Percentiles rank a stretch among this genome's conserved stretches.
phyloP scores from a whole-genome alignment of 2,113 vertebrate genomes.

The Onychostoma macrolepis region DNA sequence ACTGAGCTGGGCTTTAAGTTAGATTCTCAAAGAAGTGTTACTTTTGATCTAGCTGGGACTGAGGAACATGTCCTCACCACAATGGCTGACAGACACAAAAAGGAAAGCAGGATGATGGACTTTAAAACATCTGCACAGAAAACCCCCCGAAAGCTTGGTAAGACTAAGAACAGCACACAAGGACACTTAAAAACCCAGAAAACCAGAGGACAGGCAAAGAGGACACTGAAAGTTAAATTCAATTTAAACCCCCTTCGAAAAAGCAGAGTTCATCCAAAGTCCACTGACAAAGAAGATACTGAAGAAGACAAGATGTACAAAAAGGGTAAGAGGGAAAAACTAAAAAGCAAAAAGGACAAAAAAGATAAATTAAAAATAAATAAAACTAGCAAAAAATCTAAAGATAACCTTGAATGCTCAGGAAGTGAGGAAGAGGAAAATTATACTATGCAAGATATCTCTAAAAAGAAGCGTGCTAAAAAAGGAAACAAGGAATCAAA shows the following conservation, averaged over 20 bases:
- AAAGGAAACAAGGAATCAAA: not conserved
- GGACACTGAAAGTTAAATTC: conserved; percentile 77
- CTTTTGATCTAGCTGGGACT: conserved; percentile 69
- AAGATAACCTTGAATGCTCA: not conserved
- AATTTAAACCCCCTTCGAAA: conserved; percentile 79
- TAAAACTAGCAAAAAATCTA: not conserved
- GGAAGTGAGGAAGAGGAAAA: not conserved
- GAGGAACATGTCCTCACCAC: conserved; percentile 32
- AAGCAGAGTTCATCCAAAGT: conserved; percentile 76
- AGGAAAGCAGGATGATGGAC: conserved; percentile 24
- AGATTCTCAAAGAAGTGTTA: conserved; percentile 68
- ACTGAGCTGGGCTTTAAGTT: conserved; percentile 61
- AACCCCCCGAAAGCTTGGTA: conserved; percentile 16
- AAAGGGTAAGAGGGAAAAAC: conserved; percentile 54
- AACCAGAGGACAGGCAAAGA: conserved; percentile 62
- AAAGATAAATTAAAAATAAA: not conserved
- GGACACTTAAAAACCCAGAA: conserved; percentile 50
- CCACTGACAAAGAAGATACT: conserved; percentile 48
- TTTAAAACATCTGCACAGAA: not conserved
- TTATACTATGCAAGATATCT: not conserved
- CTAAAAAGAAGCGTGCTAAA: not conserved
- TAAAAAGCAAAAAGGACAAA: not conserved
- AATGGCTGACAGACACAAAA: conserved; percentile 39
- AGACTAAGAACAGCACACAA: conserved; percentile 38
- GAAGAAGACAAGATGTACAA: conserved; percentile 54